A percentile compares a stretch with the other conserved stretches of the same genome.
phyloP scores from a whole-genome alignment of 2,113 vertebrate genomes.

The Coregonus clupeaformis region DNA sequence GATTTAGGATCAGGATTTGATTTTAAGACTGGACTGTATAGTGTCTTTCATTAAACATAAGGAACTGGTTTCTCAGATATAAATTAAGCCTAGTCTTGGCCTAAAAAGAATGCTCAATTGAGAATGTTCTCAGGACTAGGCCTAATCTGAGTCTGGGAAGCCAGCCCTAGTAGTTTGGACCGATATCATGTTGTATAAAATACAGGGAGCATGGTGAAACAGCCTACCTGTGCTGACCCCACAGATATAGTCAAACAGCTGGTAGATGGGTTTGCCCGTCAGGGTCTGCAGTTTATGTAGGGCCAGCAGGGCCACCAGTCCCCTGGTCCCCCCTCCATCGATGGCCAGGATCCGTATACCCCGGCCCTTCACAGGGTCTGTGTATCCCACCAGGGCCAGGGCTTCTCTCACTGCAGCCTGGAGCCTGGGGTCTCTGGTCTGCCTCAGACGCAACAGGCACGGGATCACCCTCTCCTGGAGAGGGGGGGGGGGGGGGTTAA shows the following conservation, averaged over 20 bases:
- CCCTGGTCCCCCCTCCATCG: conserved; percentile 95
- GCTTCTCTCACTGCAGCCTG: conserved; percentile 89
- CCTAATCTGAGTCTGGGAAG: no score
- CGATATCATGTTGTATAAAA: no score
- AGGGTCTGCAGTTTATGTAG: conserved; percentile 85
- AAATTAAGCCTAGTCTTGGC: no score
- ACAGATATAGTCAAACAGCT: conserved; percentile 97
- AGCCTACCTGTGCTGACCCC: conserved; percentile 92
- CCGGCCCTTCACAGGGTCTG: conserved; percentile 88
- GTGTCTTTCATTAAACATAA: no score
- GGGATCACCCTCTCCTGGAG: conserved; percentile 84
- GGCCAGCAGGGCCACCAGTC: conserved; percentile 89
- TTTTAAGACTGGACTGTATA: no score
- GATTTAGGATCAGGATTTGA: no score
- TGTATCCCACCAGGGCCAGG: conserved; percentile 88
- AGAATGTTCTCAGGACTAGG: no score
- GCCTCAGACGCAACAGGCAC: conserved; percentile 83
- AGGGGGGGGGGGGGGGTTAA: conserved; percentile 8
- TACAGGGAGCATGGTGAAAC: no score
- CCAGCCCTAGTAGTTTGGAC: no score
- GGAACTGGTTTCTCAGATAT: no score
- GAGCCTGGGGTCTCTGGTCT: conserved; percentile 82
- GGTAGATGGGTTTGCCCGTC: conserved; percentile 88
- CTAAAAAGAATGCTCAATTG: no score
- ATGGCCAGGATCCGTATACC: conserved; percentile 90